Base-by-base conservation (phyloP, 2,888 invertebrate genomes). In the Baronia brevicornis region DNA sequence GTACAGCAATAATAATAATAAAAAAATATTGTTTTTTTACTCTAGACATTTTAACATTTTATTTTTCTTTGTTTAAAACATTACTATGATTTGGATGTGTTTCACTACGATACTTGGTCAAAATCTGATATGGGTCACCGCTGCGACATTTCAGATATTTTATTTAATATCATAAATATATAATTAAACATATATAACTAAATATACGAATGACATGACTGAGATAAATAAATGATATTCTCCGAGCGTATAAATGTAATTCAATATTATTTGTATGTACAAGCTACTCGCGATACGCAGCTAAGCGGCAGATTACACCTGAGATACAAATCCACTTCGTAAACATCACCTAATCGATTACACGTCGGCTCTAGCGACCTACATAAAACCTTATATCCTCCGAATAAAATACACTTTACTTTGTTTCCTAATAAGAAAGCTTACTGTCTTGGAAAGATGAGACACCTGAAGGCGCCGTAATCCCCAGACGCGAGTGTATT, bases 301-400 rank as follows among this genome's bases (percentile, higher is more conserved):
- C 31, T 34, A 48, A 54, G 51, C 44, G 46, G 53, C 48, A 66
- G 67, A 72, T 72, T 65, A 64, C 56, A 59, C 46, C 54, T 51
- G 44, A 44, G 69, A 70, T 72, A 70, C 60, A 66, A 71, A 72
- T 69, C 59, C 54, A 39, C 62, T 59, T 41, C 45, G 58, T 64
- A 67, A 71, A 74, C 65, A 69, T 66, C 57, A 54, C 39, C 47
- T 58, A 63, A 70, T 73, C 63, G 66, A 70, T 72, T 58, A 55
- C 46, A n/a, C 39, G 42, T 42, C 48, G 37, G 33, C 28, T 19
- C 19, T 31, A 23, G 33, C 43, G 45, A 38, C 2, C 29, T 10
- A 52, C 54, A 54, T 17, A 28, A 38, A 38, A 48, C 52, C 45
- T 42, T 60, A 25, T 36, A 5, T 1, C n/a, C 3, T 17, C 26